Evolutionary conservation across 2,888 invertebrate species (phyloP).

Genomic region (Aphelenchoides bicaudatus): DNA sequence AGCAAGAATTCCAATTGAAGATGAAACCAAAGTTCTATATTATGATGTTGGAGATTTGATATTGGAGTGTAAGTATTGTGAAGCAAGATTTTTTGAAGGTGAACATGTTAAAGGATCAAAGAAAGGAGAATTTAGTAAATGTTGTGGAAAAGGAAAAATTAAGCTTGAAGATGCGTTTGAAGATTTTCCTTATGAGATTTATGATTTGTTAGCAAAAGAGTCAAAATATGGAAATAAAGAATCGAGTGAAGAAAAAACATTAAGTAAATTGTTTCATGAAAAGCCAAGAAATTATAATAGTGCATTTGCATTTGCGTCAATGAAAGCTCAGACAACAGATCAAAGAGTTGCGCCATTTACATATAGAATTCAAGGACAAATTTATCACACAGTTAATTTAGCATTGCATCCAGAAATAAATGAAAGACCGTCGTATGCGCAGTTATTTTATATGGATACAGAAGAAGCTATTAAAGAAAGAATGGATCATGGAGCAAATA

Average conservation of each 20-base stretch:
- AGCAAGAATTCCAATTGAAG: neutral
- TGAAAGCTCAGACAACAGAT: neutral
- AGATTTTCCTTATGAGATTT: neutral
- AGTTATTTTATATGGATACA: conserved; percentile 26
- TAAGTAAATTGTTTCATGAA: conserved; percentile 8
- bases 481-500: conserved; percentile 20
- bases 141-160: conserved; percentile 1
- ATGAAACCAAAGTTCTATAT: conserved; percentile 5
- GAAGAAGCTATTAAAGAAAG: conserved; percentile 23
- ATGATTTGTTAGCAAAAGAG: neutral
- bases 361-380: conserved; percentile 10
- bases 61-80: neutral
- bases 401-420: conserved; percentile 6
- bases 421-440: neutral
- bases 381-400: conserved; percentile 9
- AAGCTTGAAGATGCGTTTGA: neutral
- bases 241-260: neutral
- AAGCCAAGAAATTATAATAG: conserved; percentile 8
- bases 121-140: conserved; percentile 6
- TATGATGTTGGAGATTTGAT: conserved; percentile 1
- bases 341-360: neutral
- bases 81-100: conserved; percentile 4
- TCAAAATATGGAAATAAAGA: neutral
- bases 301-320: conserved; percentile 13
- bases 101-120: neutral